Evolutionary conservation across 2,113 vertebrate species (phyloP), one percentile per base, ranked within the genome.

Genomic region (Oreamnos americanus): DNA sequence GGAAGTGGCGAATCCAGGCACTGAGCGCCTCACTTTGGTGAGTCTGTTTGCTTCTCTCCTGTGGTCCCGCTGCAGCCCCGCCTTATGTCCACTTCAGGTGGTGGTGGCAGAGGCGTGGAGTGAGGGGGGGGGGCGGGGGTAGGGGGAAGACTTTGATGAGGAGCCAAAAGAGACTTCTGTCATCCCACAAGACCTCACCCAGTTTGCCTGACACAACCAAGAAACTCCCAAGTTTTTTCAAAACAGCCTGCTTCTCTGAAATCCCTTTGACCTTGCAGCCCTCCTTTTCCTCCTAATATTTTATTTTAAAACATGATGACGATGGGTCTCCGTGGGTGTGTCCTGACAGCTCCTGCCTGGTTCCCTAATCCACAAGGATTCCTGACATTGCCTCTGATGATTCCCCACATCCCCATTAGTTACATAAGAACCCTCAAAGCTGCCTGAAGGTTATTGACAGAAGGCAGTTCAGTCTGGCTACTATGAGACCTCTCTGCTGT

Each of bases 381-480:
- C 71, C n/a, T 10, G 17, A 92, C 87, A 79, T 74, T 39, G 11
- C 55, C 74, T 81, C 60, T 60, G 21, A 47, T 49, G 57, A 58
- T 30, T 6, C 2, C 15, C 26, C 0, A 2, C 16, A 7, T 17
- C 12, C 26, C 28, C 4, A 25, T 36, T 47, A 39, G 13, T 79
- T 92, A 39, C 92, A 23, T 39, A 67, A 84, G 81, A 87, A 60
- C 43, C 55, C 90, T 36, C 7, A 7, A 55, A 91, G 21, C 30
- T 30, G n/a, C 51, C 78, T 2, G 4, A 39, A 91, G 14, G 25
- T 53, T 76, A 19, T 7, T 43, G 26, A 89, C 9, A 17, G 28
- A 43, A 76, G 57, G 6, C 14, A 5, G 0, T 4, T 45, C 2
- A 8, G 11, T 28, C 14, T 79, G 1, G 28, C 5, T 85, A 43